These are phyloP conservation scores for Pyxicephalus adspersus DNA, from an alignment of 2,113 vertebrate species.

Conservation along the genomic window DNA sequence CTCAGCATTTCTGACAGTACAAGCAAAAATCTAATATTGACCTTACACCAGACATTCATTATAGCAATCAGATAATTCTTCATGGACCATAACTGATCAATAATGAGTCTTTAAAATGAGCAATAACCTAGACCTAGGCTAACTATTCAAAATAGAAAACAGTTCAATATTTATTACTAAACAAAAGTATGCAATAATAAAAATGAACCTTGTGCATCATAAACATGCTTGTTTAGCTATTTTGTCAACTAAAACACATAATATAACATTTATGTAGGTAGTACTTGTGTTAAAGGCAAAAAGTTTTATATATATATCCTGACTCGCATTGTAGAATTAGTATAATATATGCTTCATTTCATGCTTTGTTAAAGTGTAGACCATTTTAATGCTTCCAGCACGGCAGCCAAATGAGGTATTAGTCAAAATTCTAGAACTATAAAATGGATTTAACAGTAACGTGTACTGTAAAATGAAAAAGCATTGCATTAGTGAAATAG, in stretches of 20 bases:
- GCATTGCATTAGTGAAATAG: constrained; percentile 11
- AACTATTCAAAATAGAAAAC: neutral
- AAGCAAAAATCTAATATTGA: too few relatives aligned
- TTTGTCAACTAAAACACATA: neutral
- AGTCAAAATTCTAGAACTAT: constrained; percentile 59
- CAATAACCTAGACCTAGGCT: neutral
- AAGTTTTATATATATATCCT: constrained; percentile 11
- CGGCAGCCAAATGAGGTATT: constrained; percentile 63
- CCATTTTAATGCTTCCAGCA: constrained; percentile 58
- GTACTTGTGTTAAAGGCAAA: neutral
- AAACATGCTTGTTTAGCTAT: constrained; percentile 24
- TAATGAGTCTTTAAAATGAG: neutral
- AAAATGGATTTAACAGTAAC: constrained; percentile 56
- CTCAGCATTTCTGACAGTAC: too few relatives aligned
- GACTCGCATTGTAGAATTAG: constrained; percentile 42
- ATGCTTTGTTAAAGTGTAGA: constrained; percentile 66
- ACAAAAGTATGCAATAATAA: neutral
- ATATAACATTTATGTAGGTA: constrained; percentile 8
- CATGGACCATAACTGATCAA: too few relatives aligned
- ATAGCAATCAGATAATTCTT: too few relatives aligned
- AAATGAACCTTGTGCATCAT: neutral
- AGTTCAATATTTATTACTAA: too few relatives aligned
- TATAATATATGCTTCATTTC: constrained; percentile 62
- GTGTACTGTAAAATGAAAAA: constrained; percentile 50
- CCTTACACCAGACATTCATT: too few relatives aligned